Conservation (phyloP, 2,113 vertebrate genomes). For the Callospermophilus lateralis region DNA sequence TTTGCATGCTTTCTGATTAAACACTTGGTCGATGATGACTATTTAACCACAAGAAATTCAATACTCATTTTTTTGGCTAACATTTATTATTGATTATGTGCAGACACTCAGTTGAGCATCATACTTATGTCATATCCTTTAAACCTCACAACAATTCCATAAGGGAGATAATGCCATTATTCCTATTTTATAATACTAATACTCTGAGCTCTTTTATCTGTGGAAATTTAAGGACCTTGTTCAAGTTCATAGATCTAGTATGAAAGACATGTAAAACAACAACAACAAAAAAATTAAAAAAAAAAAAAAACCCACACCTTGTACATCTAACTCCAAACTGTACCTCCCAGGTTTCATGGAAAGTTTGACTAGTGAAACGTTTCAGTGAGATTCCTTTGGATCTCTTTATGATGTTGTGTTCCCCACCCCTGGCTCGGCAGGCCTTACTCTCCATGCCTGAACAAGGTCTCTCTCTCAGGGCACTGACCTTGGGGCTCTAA, state of each 20-base stretch:
- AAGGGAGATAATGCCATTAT: background rate
- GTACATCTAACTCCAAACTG: background rate
- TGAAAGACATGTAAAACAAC: background rate
- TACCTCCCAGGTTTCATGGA: background rate
- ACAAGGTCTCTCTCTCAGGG: background rate
- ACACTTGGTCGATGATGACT: background rate
- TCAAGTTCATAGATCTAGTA: background rate
- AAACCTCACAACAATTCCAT: background rate
- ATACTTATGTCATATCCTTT: too few species aligned
- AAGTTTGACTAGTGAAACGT: background rate
- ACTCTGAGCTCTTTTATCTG: background rate
- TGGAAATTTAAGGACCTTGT: background rate
- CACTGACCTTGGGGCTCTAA: background rate
- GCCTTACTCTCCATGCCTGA: too few species aligned
- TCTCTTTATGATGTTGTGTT: fast-evolving
- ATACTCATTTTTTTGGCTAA: background rate
- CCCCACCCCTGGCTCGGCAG: fast-evolving
- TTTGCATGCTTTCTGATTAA: background rate
- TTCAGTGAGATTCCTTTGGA: background rate
- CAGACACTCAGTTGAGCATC: background rate
- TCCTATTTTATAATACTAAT: background rate
- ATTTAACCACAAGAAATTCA: background rate
- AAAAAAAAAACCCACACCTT: too few species aligned
- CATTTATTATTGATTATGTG: background rate
- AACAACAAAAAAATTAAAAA: too few species aligned